These are phyloP conservation scores for Sinelater perroti DNA, from an alignment of 2,888 invertebrate species.

Conservation along the genomic window DNA sequence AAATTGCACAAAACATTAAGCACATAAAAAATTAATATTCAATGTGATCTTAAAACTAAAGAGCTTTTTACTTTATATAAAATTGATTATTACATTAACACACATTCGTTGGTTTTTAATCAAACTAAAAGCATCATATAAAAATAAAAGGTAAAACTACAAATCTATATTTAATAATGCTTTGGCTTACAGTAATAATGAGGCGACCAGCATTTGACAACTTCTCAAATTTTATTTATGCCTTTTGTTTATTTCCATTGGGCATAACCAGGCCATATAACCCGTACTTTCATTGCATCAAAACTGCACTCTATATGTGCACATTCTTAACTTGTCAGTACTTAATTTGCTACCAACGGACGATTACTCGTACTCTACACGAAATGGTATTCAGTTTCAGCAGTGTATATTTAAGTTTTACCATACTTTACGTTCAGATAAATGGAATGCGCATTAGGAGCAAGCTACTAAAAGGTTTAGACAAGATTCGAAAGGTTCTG, in stretches of 20 bases:
- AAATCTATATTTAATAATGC: too few species aligned
- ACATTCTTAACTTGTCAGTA: not conserved
- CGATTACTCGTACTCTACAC: not conserved
- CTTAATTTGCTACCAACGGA: not conserved
- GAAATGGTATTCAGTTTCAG: not conserved
- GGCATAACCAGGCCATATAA: not conserved
- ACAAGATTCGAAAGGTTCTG: not conserved
- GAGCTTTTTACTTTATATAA: too few species aligned
- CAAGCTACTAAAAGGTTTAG: not conserved
- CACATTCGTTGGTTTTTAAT: too few species aligned
- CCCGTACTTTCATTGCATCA: not conserved
- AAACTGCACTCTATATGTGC: not conserved
- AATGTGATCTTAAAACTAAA: too few species aligned
- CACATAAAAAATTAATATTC: too few species aligned
- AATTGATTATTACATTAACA: too few species aligned
- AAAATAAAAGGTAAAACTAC: too few species aligned
- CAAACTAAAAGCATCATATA: too few species aligned
- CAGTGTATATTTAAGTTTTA: not conserved
- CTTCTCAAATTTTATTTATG: not conserved
- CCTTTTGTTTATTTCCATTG: conserved; percentile 2
- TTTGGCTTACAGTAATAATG: too few species aligned
- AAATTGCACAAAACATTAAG: too few species aligned
- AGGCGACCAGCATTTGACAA: conserved; percentile 61
- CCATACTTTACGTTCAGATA: not conserved
- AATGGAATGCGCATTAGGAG: not conserved